Evolutionary conservation across 2,113 vertebrate genomes (phyloP), one percentile per base, ranked within the genome.

Genomic region (Triplophysa dalaica): DNA sequence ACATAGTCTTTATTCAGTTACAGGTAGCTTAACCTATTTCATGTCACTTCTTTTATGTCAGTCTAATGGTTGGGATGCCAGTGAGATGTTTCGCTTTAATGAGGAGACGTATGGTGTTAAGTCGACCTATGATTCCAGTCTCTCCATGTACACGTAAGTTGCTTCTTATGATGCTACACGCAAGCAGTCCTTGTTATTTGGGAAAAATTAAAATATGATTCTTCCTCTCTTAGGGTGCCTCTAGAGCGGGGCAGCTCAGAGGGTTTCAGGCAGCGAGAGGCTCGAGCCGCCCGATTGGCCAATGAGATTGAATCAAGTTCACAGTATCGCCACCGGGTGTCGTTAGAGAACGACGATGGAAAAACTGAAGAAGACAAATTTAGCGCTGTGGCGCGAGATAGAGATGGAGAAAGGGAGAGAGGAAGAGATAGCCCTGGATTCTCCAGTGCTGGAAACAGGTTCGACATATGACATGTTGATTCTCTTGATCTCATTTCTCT

Each of bases 21-120:
- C 24, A 33, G 8, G 67, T 2, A 10, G 24, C 5, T 8, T n/a
- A 50, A 52, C 17, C 0, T n/a, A 70, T 70, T 56, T 12, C 24
- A 29, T 26, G 14, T 64, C 21, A 75, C 8, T 62, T 73, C 41
- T 38, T 2, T 83, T 45, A 11, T 45, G 43, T 9, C 83, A 97
- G 96, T 94, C 95, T 56, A 97, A 97, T 72, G 96, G 96, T 41
- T 97, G 96, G 96, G 96, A 97, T 82, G 94, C 96, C 80, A 97
- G 95, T 21, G 96, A 97, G 85, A 97, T 97, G 96, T 97, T 97
- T 80, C 95, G 95, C 81, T 96, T 88, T 90, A 97, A 97, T 48
- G 95, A 97, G 87, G 95, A 95, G 78, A 96, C 94, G 78, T 97
- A 97, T 5, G 95, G 96, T 2, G 90, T 97, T 68, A 97, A 96